Evolutionary conservation across 2,113 vertebrate species (phyloP).

Genomic region (Caranx ignobilis): DNA sequence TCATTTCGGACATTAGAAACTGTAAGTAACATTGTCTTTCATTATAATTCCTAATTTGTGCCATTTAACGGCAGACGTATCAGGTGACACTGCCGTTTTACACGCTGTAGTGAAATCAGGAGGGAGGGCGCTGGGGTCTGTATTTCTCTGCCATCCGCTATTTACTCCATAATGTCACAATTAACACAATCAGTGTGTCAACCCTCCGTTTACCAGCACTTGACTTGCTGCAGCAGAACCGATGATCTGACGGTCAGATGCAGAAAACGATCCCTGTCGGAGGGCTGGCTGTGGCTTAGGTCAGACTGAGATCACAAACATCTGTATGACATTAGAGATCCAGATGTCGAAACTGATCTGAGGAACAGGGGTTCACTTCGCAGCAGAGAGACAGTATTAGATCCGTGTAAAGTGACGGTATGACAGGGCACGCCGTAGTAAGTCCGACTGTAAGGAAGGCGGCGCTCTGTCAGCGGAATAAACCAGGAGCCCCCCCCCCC

Average conservation of each 20-base stretch:
- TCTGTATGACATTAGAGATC: background rate
- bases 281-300: background rate
- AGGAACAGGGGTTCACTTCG: background rate
- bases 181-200: background rate
- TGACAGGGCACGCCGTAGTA: background rate
- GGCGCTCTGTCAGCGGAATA: background rate
- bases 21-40: constrained; percentile 84
- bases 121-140: no score
- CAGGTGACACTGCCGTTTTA: background rate
- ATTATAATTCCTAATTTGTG: background rate
- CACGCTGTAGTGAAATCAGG: background rate
- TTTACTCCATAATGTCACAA: background rate
- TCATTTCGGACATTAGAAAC: constrained; percentile 95
- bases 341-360: background rate
- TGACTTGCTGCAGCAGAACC: background rate
- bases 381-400: background rate
- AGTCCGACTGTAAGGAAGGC: background rate
- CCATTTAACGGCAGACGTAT: background rate
- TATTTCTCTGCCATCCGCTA: background rate
- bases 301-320: background rate
- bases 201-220: background rate
- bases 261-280: background rate
- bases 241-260: background rate
- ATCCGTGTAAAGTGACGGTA: background rate
- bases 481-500: background rate